phyloP scores from a whole-genome alignment of 2,797 vertebrate genomes.

The Brachymystax lenok region DNA sequence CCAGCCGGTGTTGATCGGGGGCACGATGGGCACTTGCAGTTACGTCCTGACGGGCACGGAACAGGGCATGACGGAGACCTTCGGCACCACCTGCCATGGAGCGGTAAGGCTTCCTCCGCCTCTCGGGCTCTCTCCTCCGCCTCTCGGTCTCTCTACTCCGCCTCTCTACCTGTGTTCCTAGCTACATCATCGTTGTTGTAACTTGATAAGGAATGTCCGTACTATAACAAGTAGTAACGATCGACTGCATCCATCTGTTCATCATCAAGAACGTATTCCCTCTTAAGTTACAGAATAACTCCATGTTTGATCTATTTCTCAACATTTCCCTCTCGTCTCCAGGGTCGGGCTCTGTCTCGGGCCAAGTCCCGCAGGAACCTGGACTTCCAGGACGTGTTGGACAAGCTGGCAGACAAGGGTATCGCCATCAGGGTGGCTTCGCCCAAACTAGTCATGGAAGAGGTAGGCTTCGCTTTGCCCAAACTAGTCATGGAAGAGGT shows the following conservation, averaged over 20 bases:
- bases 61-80: slow-evolving; percentile 96
- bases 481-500: neutral
- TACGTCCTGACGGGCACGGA: slow-evolving; percentile 97
- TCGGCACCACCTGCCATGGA: slow-evolving; percentile 97
- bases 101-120: slow-evolving; percentile 85
- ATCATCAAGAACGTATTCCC: neutral
- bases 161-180: too few relatives aligned
- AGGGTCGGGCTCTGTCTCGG: slow-evolving; percentile 94
- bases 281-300: too few relatives aligned
- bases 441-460: slow-evolving; percentile 98
- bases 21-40: slow-evolving; percentile 98
- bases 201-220: too few relatives aligned
- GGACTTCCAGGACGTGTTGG: slow-evolving; percentile 98
- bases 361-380: slow-evolving; percentile 96
- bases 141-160: too few relatives aligned
- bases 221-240: neutral
- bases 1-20: slow-evolving; percentile 95
- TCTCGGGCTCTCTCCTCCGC: too few relatives aligned
- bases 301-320: neutral
- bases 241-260: neutral
- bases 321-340: neutral
- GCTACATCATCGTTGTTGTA: too few relatives aligned
- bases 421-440: slow-evolving; percentile 97
- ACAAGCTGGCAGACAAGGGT: slow-evolving; percentile 94
- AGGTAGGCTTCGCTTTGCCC: slow-evolving; percentile 74